Conservation (phyloP, 2,797 vertebrate genomes). For the Rachycentron canadum region DNA sequence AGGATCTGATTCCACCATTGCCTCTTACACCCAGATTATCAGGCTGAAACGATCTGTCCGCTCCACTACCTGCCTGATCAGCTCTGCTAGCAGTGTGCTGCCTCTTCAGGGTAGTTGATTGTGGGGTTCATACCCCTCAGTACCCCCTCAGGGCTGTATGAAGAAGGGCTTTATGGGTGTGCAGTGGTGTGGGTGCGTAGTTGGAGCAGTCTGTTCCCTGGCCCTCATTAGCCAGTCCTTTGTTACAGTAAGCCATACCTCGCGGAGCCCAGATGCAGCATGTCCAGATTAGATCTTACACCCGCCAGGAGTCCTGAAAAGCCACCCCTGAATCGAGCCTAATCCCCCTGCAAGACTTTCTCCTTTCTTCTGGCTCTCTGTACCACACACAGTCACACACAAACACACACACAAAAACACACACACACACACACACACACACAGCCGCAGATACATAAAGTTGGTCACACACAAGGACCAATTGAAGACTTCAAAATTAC, state of each 20-base stretch:
- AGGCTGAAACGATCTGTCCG: slow-evolving; percentile 45
- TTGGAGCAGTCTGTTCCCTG: slow-evolving; percentile 67
- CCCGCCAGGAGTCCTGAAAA: slow-evolving; percentile 77
- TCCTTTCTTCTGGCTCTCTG: slow-evolving; percentile 54
- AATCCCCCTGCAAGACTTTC: slow-evolving; percentile 78
- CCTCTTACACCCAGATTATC: slow-evolving; percentile 33
- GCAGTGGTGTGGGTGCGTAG: slow-evolving; percentile 62
- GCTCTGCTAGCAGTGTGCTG: slow-evolving; percentile 7
- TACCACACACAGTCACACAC: slow-evolving; percentile 59
- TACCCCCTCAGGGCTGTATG: slow-evolving; percentile 50
- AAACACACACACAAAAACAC: slow-evolving; percentile 34
- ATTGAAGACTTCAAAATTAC: slow-evolving; percentile 59
- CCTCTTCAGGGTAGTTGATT: slow-evolving; percentile 18
- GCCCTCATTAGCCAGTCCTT: slow-evolving; percentile 80
- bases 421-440: slow-evolving; percentile 26
- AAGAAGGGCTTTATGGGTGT: slow-evolving; percentile 72
- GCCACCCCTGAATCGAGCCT: slow-evolving; percentile 70
- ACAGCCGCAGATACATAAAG: slow-evolving; percentile 42
- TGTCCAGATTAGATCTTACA: slow-evolving; percentile 80
- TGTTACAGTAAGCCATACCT: slow-evolving; percentile 83
- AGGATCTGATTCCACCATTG: slow-evolving; percentile 35
- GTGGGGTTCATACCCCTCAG: slow-evolving; percentile 42
- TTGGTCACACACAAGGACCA: slow-evolving; percentile 51
- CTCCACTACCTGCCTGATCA: slow-evolving; percentile 33
- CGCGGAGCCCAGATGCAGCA: slow-evolving; percentile 82